phyloP scores from a whole-genome alignment of 2,888 invertebrate species.

The Amorpha juglandis region DNA sequence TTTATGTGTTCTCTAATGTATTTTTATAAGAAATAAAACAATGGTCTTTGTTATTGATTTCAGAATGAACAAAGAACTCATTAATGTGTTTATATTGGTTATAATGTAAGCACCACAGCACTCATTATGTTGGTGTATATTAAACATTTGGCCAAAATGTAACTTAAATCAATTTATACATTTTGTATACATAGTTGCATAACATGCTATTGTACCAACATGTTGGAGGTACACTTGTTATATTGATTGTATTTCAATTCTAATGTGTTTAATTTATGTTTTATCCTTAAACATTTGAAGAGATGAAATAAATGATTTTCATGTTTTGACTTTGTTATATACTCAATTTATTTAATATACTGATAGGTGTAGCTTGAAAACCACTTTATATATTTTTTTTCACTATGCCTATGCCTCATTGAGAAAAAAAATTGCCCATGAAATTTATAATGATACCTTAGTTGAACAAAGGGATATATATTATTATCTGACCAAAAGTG shows the following conservation, averaged over 20 bases:
- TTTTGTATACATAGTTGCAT: not conserved
- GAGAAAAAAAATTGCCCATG: too few relatives aligned
- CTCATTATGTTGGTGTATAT: not conserved
- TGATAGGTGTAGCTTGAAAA: too few relatives aligned
- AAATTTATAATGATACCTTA: not conserved
- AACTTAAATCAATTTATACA: not conserved
- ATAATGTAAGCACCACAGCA: not conserved
- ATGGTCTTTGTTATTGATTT: slow-evolving; percentile 17
- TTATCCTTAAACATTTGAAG: not conserved
- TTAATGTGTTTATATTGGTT: not conserved
- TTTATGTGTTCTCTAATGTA: slow-evolving; percentile 1
- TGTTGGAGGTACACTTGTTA: too few relatives aligned
- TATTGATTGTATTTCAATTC: too few relatives aligned
- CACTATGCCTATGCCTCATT: too few relatives aligned
- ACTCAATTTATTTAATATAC: too few relatives aligned
- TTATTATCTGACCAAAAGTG: not conserved
- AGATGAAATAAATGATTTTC: not conserved
- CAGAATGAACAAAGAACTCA: slow-evolving; percentile 7
- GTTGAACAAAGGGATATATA: not conserved
- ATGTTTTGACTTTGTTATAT: not conserved
- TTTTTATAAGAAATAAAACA: slow-evolving; percentile 5
- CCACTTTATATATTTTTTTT: too few relatives aligned
- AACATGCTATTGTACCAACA: not conserved
- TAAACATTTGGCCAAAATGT: not conserved
- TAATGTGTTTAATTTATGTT: not conserved